Evolutionary conservation across 2,888 invertebrate genomes (phyloP).

Genomic region (Lordiphosa fenestrarum): DNA sequence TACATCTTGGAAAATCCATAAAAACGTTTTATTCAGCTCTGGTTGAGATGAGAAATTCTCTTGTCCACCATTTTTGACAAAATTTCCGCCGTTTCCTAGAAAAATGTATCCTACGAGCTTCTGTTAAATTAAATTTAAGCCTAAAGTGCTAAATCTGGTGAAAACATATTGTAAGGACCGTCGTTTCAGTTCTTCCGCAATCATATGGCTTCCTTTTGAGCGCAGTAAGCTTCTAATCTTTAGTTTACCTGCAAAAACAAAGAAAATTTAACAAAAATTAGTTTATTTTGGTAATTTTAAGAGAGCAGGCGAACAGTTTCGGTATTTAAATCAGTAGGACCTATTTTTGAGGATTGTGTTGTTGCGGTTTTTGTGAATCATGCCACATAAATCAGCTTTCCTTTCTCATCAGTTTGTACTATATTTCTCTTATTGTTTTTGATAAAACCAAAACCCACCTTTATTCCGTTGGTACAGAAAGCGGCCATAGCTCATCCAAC

Average conservation of each 20-base stretch:
- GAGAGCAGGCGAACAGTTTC: background rate
- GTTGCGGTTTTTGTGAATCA: slow-evolving; percentile 76
- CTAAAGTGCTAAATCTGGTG: no score
- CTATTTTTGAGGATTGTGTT: slow-evolving; percentile 72
- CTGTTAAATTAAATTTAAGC: no score
- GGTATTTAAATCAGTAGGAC: slow-evolving; percentile 65
- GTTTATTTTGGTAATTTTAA: background rate
- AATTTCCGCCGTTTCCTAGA: no score
- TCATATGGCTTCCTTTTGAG: no score
- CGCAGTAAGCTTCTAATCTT: no score
- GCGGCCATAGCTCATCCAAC: background rate
- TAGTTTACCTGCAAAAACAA: slow-evolving; percentile 17
- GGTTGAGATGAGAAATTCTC: no score
- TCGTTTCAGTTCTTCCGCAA: no score
- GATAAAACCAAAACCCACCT: slow-evolving; percentile 9
- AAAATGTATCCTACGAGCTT: no score
- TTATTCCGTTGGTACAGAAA: background rate
- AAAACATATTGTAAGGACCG: no score
- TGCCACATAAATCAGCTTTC: slow-evolving; percentile 58
- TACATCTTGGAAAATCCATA: slow-evolving; percentile 2
- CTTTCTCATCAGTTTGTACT: slow-evolving; percentile 19
- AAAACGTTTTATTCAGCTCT: no score
- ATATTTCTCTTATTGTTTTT: background rate
- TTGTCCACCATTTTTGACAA: no score
- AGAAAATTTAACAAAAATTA: background rate